Evolutionary conservation across 2,797 vertebrate genomes (phyloP).

Genomic region (Acropternis orthonyx): DNA sequence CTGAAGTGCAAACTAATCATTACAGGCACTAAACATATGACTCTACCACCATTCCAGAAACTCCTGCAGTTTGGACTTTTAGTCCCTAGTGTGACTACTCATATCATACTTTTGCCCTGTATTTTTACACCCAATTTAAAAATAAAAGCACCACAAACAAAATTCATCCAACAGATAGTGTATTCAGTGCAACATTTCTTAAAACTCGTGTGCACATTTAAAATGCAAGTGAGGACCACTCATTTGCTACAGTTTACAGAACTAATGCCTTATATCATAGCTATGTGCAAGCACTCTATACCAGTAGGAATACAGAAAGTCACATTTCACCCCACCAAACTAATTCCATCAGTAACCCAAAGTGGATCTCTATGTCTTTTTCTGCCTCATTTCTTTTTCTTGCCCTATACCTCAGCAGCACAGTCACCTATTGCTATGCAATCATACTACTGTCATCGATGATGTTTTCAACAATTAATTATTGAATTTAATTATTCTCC

Average conservation of each 20-base stretch:
- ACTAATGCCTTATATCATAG: not conserved
- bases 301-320: not conserved
- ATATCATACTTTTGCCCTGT: not conserved
- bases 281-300: not conserved
- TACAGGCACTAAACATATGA: not conserved
- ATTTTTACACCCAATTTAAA: not conserved
- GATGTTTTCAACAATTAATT: slow-evolving; percentile 2
- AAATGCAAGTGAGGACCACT: not conserved
- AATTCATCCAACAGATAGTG: not conserved
- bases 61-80: not conserved
- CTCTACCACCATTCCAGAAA: not conserved
- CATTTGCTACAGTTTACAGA: not conserved
- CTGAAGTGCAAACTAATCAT: not conserved
- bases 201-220: not conserved
- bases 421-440: not conserved
- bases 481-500: not conserved
- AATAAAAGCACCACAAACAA: not conserved
- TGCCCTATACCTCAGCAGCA: not conserved
- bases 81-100: not conserved
- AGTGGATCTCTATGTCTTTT: not conserved
- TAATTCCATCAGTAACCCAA: not conserved
- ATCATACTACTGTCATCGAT: slow-evolving; percentile 15
- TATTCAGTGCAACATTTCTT: not conserved
- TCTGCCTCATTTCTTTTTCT: not conserved
- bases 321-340: not conserved